Evolutionary conservation across 2,888 invertebrate genomes (phyloP).

Genomic region (Eilema griseolum): DNA sequence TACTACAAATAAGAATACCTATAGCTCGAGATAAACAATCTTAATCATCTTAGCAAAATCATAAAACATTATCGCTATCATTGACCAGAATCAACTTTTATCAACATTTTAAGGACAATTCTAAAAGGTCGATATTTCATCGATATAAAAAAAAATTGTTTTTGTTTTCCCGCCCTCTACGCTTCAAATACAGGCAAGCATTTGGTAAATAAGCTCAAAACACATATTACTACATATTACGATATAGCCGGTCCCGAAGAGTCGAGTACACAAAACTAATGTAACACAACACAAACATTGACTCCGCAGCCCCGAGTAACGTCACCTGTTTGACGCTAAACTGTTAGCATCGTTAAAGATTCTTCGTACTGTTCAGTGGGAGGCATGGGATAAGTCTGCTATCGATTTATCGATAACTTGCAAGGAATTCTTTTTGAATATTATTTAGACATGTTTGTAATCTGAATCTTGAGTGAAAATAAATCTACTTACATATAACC

Average conservation of each 20-base stretch:
- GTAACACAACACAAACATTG: conserved; percentile 56
- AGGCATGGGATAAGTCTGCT: background rate
- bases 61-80: too few species aligned
- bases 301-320: conserved; percentile 35
- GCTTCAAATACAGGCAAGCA: conserved; percentile 12
- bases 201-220: conserved; percentile 19
- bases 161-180: conserved; percentile 10
- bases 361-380: conserved; percentile 44
- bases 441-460: background rate
- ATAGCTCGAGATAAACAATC: too few species aligned
- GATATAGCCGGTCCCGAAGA: conserved; percentile 18
- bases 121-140: background rate
- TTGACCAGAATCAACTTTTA: background rate
- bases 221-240: conserved; percentile 26
- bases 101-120: background rate
- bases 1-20: too few species aligned
- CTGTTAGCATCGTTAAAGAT: conserved; percentile 69
- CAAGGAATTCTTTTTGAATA: background rate
- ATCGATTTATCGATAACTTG: conserved; percentile 16
- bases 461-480: background rate
- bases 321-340: conserved; percentile 60
- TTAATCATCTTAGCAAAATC: too few species aligned
- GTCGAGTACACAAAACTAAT: conserved; percentile 48
- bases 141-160: background rate
- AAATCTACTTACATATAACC: accelerated